Base-by-base conservation (phyloP, 1,140 invertebrate genomes). In the Teleogryllus occipitalis region DNA sequence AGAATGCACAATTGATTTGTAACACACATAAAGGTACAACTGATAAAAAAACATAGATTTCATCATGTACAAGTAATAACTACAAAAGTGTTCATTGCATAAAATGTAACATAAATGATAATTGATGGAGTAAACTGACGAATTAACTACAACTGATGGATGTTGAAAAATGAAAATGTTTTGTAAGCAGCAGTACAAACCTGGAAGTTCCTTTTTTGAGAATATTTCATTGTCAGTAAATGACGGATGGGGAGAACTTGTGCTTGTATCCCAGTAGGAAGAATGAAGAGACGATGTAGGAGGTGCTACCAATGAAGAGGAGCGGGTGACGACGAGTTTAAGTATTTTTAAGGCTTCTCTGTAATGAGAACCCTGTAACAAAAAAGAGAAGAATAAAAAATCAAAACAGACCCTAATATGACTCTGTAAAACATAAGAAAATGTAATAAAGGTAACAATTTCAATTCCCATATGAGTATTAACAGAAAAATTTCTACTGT, bases 261-360 rank as follows among this genome's bases (percentile, higher is more conserved):
- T 84, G 74, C 86, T 90, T 76, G 86, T 87, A 82, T 88, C 90
- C 89, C 86, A 89, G 4, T 89, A 88, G 0, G 90, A 86, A 75
- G 89, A 89, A 48, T 91, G 88, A 48, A 90, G 84, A 7, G 90
- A 90, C 7, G 90, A 90, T 8, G 89, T 87, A 12, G 90, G 90
- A 74, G 90, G 90, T 27, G 90, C 93, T 48, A 94, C 93, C 73
- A 94, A 85, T 79, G 91, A 93, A 2, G 97, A 99, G 47, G 97
- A 99, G 80, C 96, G 89, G 7, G 96, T 97, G 10, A 99, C 97
- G 21, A 98, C 96, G 74, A 98, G 87, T 87, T 99, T 99, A 21
- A 99, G 85, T 78, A 99, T 98, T 88, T 98, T 97, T 82, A 98
- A 88, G 0, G 98, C 94, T 87, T 99, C 98, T 85, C 96, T 97